Conservation (phyloP, 1,140 invertebrate species). For the Augochlora pura region DNA sequence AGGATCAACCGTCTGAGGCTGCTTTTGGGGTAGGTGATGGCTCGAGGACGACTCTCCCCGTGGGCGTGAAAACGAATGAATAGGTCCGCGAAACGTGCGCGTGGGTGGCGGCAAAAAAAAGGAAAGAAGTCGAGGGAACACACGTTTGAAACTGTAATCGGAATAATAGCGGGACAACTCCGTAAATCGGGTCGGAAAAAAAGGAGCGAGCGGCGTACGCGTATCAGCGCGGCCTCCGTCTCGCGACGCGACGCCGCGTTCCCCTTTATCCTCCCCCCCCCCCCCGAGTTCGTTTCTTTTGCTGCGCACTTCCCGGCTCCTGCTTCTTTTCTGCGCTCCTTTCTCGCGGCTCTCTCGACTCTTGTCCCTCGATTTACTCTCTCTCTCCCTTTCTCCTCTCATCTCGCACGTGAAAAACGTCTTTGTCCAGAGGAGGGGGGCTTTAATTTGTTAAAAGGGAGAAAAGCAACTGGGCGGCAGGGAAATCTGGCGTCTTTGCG, state of each 20-base stretch:
- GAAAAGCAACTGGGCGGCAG: conserved; percentile 40
- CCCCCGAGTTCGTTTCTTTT: conserved; percentile 31
- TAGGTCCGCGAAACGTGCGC: background rate
- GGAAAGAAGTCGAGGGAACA: conserved; percentile 31
- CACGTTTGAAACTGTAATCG: conserved; percentile 69
- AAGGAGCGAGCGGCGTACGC: background rate
- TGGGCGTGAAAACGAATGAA: background rate
- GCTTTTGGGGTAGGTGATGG: too few species aligned
- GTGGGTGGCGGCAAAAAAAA: background rate
- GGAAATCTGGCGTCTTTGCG: conserved; percentile 8
- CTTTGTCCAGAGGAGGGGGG: conserved; percentile 45
- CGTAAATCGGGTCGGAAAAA: conserved; percentile 45
- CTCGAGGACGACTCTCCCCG: too few species aligned
- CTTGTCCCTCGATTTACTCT: conserved; percentile 28
- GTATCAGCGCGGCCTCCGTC: background rate
- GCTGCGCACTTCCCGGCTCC: conserved; percentile 30
- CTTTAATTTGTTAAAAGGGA: conserved; percentile 76
- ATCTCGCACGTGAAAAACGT: conserved; percentile 44
- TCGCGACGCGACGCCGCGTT: conserved; percentile 40
- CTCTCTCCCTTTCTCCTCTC: background rate
- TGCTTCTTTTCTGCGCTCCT: conserved; percentile 2
- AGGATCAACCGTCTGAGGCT: too few species aligned
- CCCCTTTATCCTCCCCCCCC: conserved; percentile 57
- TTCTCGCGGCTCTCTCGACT: background rate
- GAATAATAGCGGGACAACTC: conserved; percentile 64